Percentiles rank a stretch among this genome's conserved stretches.
phyloP scores from a whole-genome alignment of 2,888 invertebrate genomes.

The Drosophila prostipennis region DNA sequence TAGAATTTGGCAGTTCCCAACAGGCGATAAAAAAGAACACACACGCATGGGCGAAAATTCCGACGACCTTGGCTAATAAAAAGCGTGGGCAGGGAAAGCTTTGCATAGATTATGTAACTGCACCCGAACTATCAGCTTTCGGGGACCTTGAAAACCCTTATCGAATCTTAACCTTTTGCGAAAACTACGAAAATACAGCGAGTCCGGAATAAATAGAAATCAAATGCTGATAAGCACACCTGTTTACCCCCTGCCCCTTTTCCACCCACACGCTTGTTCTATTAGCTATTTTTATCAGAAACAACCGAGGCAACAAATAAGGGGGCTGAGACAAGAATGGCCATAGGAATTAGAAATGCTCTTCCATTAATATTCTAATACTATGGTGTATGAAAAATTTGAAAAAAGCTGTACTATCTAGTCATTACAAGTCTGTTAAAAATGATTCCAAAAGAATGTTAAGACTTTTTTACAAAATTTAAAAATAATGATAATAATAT shows the following conservation, averaged over 20 bases:
- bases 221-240: slow-evolving; percentile 39
- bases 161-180: slow-evolving; percentile 82
- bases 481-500: too few species aligned
- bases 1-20: slow-evolving; percentile 44
- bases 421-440: too few species aligned
- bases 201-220: slow-evolving; percentile 47
- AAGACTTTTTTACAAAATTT: too few species aligned
- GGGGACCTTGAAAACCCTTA: slow-evolving; percentile 79
- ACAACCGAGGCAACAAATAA: background rate
- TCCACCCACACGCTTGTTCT: slow-evolving; percentile 19
- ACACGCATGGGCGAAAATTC: slow-evolving; percentile 17
- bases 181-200: slow-evolving; percentile 59
- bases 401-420: too few species aligned
- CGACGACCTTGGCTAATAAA: slow-evolving; percentile 74
- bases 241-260: slow-evolving; percentile 6
- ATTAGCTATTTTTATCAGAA: slow-evolving; percentile 26
- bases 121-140: slow-evolving; percentile 26
- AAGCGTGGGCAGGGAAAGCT: slow-evolving; percentile 33
- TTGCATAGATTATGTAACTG: slow-evolving; percentile 35
- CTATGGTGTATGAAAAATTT: too few species aligned
- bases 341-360: background rate
- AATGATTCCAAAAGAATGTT: too few species aligned
- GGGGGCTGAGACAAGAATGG: background rate
- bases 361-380: background rate
- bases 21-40: slow-evolving; percentile 15